Evolutionary conservation across 2,113 vertebrate species (phyloP).

Genomic region (Cromileptes altivelis): DNA sequence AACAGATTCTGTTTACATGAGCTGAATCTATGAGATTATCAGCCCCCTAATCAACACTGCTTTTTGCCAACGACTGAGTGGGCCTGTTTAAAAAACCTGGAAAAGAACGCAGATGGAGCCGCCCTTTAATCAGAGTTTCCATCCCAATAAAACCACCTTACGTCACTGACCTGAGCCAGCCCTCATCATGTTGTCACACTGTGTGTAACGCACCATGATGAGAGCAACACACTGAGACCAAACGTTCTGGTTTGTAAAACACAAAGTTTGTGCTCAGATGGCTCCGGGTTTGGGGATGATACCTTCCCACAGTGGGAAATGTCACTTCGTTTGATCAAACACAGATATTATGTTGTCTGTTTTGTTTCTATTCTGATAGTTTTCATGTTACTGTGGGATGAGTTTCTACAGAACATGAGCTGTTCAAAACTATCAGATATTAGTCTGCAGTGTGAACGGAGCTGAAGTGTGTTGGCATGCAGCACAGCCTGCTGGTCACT

Average conservation of each 20-base stretch:
- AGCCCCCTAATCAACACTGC: no score
- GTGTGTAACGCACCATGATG: neutral
- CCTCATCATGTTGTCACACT: neutral
- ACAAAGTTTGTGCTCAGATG: neutral
- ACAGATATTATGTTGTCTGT: neutral
- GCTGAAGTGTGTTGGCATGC: constrained; percentile 32
- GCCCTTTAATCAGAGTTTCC: neutral
- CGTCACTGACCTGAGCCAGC: neutral
- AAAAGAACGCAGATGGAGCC: no score
- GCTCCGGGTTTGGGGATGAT: neutral
- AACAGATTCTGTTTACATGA: no score
- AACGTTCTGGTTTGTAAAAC: neutral
- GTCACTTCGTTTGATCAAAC: neutral
- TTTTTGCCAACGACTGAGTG: no score
- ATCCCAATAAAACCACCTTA: neutral
- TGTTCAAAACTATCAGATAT: neutral
- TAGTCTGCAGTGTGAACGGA: constrained; percentile 35
- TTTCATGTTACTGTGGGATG: neutral
- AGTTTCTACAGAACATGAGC: neutral
- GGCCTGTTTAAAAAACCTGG: no score
- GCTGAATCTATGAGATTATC: no score
- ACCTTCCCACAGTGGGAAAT: neutral
- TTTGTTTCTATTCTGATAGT: neutral
- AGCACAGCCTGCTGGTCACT: constrained; percentile 32
- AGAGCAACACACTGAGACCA: no score